Evolutionary conservation across 2,113 vertebrate genomes (phyloP).

Genomic region (Alectura lathami): DNA sequence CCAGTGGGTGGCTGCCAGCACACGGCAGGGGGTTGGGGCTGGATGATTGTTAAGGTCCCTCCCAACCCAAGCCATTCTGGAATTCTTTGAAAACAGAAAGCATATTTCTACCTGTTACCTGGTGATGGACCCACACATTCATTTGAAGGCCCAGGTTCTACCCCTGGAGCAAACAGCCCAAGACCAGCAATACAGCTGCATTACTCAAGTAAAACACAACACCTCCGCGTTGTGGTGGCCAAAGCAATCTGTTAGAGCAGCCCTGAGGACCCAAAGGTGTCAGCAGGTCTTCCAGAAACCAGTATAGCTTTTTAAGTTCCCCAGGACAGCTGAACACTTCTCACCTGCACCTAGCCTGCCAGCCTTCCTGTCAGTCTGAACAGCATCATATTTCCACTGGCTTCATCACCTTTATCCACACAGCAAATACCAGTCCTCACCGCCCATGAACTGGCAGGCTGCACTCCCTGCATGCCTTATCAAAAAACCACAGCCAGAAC

Average conservation of each 20-base stretch:
- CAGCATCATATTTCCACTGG: background rate
- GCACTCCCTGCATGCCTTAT: background rate
- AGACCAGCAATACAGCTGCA: background rate
- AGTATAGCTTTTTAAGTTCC: background rate
- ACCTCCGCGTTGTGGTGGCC: background rate
- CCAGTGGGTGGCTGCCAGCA: background rate
- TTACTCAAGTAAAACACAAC: background rate
- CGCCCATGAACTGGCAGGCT: background rate
- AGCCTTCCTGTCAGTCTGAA: background rate
- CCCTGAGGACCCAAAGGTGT: background rate
- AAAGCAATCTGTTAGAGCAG: background rate
- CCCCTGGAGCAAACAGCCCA: background rate
- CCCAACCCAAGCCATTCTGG: background rate
- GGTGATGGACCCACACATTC: background rate
- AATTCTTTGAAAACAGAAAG: background rate
- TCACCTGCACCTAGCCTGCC: background rate
- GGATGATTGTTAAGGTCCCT: background rate
- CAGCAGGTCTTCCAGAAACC: background rate
- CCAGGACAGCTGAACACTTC: background rate
- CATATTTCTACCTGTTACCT: background rate
- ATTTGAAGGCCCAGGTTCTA: background rate
- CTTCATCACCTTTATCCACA: background rate
- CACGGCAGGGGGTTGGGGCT: background rate
- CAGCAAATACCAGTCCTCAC: rapidly evolving
- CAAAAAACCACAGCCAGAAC: background rate